phyloP scores from a whole-genome alignment of 2,797 vertebrate species.

The Pipistrellus kuhlii region DNA sequence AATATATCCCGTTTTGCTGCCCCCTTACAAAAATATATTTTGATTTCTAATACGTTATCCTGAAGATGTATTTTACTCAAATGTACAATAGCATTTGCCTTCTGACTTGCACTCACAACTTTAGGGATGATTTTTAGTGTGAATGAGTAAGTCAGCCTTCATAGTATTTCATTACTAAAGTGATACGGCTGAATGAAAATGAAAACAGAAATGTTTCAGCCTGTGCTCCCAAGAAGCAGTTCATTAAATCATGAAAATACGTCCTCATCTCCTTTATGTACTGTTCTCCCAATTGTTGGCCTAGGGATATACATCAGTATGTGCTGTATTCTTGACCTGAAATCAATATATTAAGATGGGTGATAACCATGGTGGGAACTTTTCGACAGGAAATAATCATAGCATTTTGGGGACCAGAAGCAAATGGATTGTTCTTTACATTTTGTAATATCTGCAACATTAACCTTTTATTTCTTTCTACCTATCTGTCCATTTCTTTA shows the following conservation, averaged over 20 bases:
- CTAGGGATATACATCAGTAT: not conserved
- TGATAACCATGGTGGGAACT: not conserved
- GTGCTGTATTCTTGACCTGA: not conserved
- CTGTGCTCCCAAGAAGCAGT: not conserved
- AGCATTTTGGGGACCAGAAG: not conserved
- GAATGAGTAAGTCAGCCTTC: not conserved
- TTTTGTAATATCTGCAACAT: slow-evolving; percentile 38
- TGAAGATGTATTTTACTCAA: not conserved
- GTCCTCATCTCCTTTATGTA: not conserved
- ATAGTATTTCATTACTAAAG: not conserved
- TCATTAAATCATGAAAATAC: not conserved
- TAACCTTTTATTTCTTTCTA: slow-evolving; percentile 57
- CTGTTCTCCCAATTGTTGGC: not conserved
- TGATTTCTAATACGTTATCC: slow-evolving; percentile 22
- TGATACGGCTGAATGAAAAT: not conserved
- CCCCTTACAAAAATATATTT: not conserved
- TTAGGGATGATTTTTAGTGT: slow-evolving; percentile 18
- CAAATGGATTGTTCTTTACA: not conserved
- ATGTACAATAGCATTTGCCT: not conserved
- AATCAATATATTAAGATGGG: slow-evolving; percentile 22
- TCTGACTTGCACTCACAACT: not conserved
- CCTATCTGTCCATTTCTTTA: slow-evolving; percentile 48
- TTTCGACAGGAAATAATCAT: slow-evolving; percentile 4
- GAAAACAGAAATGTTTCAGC: not conserved
- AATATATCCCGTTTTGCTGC: not conserved